These are phyloP conservation scores for Amphiura filiformis DNA, from an alignment of 35 echinoderm and acorn worm species.

Conservation along the genomic window DNA sequence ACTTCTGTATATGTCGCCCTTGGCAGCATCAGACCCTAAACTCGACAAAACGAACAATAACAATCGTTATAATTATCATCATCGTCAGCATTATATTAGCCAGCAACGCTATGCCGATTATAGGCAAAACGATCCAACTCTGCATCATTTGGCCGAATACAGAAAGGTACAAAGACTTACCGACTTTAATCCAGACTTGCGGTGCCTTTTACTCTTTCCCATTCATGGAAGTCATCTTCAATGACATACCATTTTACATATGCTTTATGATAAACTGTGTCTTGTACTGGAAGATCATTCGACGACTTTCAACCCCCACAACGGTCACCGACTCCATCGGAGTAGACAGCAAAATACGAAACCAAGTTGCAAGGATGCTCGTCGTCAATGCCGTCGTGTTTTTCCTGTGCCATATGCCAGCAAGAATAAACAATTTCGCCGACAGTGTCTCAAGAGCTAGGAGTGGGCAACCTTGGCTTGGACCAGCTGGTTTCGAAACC, in stretches of 20 bases:
- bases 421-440: not conserved
- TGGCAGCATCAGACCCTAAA: not conserved
- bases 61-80: not conserved
- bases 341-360: not conserved
- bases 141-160: not conserved
- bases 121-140: not conserved
- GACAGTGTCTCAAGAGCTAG: not conserved
- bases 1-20: not conserved
- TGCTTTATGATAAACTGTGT: not conserved
- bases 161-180: not conserved
- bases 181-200: not conserved
- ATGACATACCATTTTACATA: not conserved
- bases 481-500: not conserved
- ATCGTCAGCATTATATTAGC: not conserved
- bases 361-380: not conserved
- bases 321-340: not conserved
- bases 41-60: not conserved
- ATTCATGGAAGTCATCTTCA: not conserved
- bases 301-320: not conserved
- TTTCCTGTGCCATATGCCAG: not conserved
- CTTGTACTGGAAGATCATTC: not conserved
- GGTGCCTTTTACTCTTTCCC: not conserved
- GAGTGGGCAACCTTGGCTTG: not conserved
- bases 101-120: not conserved
- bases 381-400: not conserved